Evolutionary conservation across 2,113 vertebrate genomes (phyloP).

Genomic region (Pogona vitticeps): DNA sequence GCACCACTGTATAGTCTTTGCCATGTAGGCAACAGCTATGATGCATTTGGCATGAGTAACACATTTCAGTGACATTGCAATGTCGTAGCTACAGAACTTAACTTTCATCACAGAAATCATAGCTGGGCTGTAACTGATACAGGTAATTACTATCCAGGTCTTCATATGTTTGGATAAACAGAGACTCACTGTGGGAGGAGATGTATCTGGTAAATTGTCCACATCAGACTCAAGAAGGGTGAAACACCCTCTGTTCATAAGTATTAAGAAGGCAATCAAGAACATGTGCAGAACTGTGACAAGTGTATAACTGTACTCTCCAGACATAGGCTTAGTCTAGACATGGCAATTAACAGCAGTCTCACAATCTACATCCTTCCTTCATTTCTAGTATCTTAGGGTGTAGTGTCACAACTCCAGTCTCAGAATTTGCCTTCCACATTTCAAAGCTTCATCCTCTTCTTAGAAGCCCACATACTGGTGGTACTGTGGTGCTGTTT

Average conservation of each 20-base stretch:
- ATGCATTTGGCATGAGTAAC: neutral
- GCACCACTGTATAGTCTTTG: too few relatives aligned
- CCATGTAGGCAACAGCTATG: too few relatives aligned
- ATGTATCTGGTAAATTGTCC: neutral
- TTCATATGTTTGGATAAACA: neutral
- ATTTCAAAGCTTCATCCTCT: neutral
- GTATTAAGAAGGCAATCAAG: neutral
- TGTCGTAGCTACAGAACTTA: too few relatives aligned
- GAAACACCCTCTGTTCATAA: neutral
- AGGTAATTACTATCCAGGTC: neutral
- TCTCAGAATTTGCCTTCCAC: neutral
- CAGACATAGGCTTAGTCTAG: neutral
- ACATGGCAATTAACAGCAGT: neutral
- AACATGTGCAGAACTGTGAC: neutral
- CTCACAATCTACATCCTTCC: neutral
- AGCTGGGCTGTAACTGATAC: neutral
- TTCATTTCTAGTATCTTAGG: neutral
- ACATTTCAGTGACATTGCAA: too few relatives aligned
- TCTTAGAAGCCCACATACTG: too few relatives aligned
- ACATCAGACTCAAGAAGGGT: neutral
- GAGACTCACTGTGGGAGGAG: neutral
- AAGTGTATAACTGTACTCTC: neutral
- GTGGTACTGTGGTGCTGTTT: too few relatives aligned
- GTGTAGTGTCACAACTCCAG: too few relatives aligned
- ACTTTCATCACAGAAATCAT: neutral